Conservation (phyloP, 2,888 invertebrate species). For the Drosophila recens region DNA sequence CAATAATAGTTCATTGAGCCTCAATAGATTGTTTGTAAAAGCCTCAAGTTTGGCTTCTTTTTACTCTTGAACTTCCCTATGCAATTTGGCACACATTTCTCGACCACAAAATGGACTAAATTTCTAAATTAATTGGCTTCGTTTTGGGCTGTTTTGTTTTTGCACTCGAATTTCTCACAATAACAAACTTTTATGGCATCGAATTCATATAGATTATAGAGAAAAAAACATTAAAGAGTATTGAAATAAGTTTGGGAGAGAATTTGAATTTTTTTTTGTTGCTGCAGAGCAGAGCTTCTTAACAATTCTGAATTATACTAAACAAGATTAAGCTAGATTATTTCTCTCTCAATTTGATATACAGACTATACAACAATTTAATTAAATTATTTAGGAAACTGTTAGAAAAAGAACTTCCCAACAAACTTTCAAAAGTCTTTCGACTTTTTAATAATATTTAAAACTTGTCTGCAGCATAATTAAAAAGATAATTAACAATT, state of each 20-base stretch:
- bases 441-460: background rate
- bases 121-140: conserved; percentile 1
- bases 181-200: background rate
- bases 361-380: background rate
- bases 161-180: background rate
- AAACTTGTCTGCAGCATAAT: background rate
- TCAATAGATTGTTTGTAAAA: background rate
- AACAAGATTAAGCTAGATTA: background rate
- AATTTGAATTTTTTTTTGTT: background rate
- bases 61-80: background rate
- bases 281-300: background rate
- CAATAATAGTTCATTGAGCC: background rate
- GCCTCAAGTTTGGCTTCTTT: background rate
- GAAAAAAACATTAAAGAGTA: background rate
- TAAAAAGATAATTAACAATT: background rate
- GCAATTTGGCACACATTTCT: conserved; percentile 1
- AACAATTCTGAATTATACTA: background rate
- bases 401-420: background rate
- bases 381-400: background rate
- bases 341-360: background rate
- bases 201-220: background rate
- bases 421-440: background rate
- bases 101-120: conserved; percentile 6
- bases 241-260: background rate
- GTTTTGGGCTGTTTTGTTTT: background rate